Percentiles rank a stretch among this genome's conserved stretches.
Conservation (phyloP, 2,113 vertebrate genomes). For the Dipodomys ordii region DNA sequence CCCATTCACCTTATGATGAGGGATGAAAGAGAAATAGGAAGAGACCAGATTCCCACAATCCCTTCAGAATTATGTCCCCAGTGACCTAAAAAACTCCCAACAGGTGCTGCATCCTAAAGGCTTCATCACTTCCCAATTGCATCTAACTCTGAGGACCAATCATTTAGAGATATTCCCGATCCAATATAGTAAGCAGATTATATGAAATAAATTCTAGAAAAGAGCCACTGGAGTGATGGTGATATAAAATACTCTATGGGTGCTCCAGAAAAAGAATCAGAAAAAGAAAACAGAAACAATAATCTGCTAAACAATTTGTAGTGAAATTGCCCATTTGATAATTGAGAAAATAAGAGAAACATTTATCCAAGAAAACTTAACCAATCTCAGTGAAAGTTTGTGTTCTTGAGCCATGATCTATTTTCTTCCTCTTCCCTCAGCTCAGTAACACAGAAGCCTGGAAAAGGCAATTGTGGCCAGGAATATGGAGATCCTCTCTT, state of each 20-base stretch:
- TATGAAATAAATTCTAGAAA: neutral
- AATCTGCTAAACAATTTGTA: neutral
- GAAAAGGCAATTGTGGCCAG: neutral
- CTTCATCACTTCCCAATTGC: neutral
- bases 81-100: neutral
- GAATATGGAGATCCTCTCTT: neutral
- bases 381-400: neutral
- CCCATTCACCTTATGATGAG: neutral
- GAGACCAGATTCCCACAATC: neutral
- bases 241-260: neutral
- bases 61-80: too few species aligned
- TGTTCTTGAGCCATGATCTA: neutral
- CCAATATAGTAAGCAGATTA: neutral
- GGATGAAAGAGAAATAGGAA: neutral
- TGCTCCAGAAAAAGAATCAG: neutral
- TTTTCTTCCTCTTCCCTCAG: neutral
- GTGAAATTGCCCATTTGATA: neutral
- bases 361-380: neutral
- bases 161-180: neutral
- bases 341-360: neutral
- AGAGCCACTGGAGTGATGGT: neutral
- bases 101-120: neutral
- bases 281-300: neutral
- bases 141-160: neutral
- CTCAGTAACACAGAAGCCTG: neutral